phyloP scores from a whole-genome alignment of 2,888 invertebrate genomes.

The Rugalucina vietnamica region DNA sequence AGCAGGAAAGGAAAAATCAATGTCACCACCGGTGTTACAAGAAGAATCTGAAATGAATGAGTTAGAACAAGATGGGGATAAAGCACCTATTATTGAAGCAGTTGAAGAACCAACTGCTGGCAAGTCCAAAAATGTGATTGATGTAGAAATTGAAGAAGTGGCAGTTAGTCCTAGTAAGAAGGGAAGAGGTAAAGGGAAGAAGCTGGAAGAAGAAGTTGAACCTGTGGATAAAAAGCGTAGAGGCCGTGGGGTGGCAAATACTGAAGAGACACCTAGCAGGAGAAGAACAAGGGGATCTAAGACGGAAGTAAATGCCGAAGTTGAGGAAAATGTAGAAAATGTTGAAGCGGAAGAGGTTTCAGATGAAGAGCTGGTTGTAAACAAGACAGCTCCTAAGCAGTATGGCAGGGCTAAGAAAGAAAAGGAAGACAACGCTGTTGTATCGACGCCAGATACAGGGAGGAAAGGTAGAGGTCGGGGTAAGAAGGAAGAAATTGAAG shows the following conservation, averaged over 20 bases:
- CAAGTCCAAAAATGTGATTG: neutral
- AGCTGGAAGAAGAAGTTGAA: neutral
- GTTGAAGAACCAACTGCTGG: conserved; percentile 29
- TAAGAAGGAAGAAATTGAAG: conserved; percentile 56
- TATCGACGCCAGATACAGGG: conserved; percentile 2
- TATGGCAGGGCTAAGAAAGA: neutral
- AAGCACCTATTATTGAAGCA: conserved; percentile 13
- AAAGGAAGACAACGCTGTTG: neutral
- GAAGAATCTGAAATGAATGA: conserved; percentile 52
- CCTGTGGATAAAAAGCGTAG: conserved; percentile 9
- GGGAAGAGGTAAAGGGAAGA: conserved; percentile 15
- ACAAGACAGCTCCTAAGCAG: too few species aligned
- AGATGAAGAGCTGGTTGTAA: conserved; percentile 29
- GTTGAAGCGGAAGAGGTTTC: conserved; percentile 33
- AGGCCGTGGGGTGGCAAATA: conserved; percentile 21
- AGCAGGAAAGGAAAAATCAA: conserved; percentile 49
- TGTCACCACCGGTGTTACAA: conserved; percentile 56
- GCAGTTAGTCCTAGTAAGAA: conserved; percentile 28
- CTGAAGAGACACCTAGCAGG: conserved; percentile 42
- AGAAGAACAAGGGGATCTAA: conserved; percentile 45
- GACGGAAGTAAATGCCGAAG: conserved; percentile 19
- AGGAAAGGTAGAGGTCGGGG: conserved; percentile 58
- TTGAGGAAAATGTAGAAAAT: conserved; percentile 33
- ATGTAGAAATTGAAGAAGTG: conserved; percentile 27
- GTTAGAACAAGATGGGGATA: conserved; percentile 25